These are phyloP conservation scores for Euglossa dilemma DNA, from an alignment of 1,140 invertebrate species.

Conservation along the genomic window DNA sequence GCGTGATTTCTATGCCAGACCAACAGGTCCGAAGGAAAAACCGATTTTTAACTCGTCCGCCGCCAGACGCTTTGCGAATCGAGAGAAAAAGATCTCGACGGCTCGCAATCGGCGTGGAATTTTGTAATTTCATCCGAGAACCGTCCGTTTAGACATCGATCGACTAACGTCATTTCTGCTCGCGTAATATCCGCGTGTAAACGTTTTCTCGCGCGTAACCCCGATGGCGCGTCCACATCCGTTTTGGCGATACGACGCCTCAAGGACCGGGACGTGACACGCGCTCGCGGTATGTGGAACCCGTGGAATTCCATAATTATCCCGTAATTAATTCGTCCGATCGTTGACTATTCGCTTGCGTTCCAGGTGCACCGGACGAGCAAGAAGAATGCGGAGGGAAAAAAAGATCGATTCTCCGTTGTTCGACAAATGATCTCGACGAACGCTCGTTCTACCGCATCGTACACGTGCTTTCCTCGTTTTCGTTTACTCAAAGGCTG, in stretches of 20 bases:
- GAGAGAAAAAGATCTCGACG: too few relatives aligned
- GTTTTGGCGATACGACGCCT: conserved; percentile 33
- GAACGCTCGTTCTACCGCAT: too few relatives aligned
- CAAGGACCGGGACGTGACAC: conserved; percentile 25
- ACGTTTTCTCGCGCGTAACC: conserved; percentile 36
- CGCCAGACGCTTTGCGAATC: too few relatives aligned
- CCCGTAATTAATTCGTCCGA: neutral
- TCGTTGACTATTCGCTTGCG: neutral
- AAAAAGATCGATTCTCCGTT: neutral
- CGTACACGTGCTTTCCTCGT: too few relatives aligned
- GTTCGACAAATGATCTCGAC: too few relatives aligned
- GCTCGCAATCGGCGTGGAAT: neutral
- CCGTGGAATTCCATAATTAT: neutral
- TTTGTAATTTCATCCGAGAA: neutral
- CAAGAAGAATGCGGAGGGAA: neutral
- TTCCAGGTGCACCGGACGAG: neutral
- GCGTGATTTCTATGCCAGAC: neutral
- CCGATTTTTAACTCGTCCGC: neutral
- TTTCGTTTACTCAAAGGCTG: too few relatives aligned
- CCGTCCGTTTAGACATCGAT: conserved; percentile 14
- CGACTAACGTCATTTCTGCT: conserved; percentile 7
- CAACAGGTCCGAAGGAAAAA: neutral
- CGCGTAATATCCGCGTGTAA: conserved; percentile 40
- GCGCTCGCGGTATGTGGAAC: neutral
- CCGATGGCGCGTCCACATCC: conserved; percentile 43